Conservation (phyloP, 92 coral and sea anemone genomes). For the Phenganax marumi region DNA sequence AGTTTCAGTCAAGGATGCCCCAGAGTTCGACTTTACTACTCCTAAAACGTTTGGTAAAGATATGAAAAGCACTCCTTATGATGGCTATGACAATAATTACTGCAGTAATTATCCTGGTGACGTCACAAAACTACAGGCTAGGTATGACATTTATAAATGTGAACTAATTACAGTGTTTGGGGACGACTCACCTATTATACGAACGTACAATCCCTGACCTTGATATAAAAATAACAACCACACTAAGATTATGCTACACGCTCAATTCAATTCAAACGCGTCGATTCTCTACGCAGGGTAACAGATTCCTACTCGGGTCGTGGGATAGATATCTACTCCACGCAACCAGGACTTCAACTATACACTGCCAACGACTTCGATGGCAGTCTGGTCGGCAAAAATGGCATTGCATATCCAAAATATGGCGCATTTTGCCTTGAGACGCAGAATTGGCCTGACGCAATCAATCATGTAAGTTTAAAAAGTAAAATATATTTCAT, state of each 20-base stretch:
- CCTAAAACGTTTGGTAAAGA: slow-evolving; percentile 80
- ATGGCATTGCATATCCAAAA: slow-evolving; percentile 74
- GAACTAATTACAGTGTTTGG: no score
- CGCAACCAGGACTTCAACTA: slow-evolving; percentile 91
- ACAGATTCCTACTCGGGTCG: slow-evolving; percentile 77
- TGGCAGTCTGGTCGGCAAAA: slow-evolving; percentile 71
- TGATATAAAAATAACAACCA: not conserved
- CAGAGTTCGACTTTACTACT: slow-evolving; percentile 80
- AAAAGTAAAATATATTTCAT: not conserved
- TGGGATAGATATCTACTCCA: slow-evolving; percentile 71
- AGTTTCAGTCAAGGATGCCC: slow-evolving; percentile 70
- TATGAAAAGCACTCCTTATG: slow-evolving; percentile 58
- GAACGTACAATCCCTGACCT: no score
- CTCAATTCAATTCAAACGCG: not conserved
- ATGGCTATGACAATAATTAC: slow-evolving; percentile 73
- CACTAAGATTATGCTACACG: not conserved
- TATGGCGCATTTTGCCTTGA: slow-evolving; percentile 82
- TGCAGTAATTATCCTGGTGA: slow-evolving; percentile 38
- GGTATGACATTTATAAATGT: not conserved
- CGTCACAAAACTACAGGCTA: not conserved
- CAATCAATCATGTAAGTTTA: slow-evolving; percentile 72
- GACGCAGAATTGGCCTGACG: slow-evolving; percentile 88
- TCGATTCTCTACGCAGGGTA: slow-evolving; percentile 55
- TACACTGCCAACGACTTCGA: slow-evolving; percentile 85
- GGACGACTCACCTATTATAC: no score